These are phyloP conservation scores for Plagiodera versicolora DNA, from an alignment of 2,888 invertebrate genomes.

Conservation along the genomic window DNA sequence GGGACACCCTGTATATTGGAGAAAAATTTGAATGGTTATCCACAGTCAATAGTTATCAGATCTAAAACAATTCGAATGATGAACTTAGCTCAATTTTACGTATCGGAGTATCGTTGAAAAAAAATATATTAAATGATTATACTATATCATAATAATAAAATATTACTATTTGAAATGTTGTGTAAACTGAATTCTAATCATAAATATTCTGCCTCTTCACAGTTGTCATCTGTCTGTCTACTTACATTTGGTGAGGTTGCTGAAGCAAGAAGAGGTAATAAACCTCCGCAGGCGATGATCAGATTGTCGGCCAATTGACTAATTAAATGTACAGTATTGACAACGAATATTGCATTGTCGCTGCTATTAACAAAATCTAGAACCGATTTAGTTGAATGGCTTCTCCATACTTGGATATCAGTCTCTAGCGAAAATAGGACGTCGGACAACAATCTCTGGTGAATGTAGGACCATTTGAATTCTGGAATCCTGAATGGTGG, in stretches of 20 bases:
- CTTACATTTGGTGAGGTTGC: conserved; percentile 98
- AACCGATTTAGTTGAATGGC: conserved; percentile 95
- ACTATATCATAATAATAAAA: too few species aligned
- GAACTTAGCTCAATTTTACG: too few species aligned
- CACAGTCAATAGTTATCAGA: too few species aligned
- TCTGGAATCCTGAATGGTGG: conserved; percentile 99
- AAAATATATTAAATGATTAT: too few species aligned
- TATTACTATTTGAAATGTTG: too few species aligned
- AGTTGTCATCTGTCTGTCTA: too few species aligned
- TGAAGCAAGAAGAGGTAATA: conserved; percentile 93
- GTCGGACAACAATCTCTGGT: conserved; percentile 93
- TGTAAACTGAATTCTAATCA: too few species aligned
- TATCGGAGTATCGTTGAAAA: too few species aligned
- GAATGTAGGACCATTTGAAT: conserved; percentile 99
- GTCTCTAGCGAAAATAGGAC: conserved; percentile 96
- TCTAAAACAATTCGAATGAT: too few species aligned
- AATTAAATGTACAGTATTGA: conserved; percentile 98
- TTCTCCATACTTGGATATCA: conserved; percentile 90
- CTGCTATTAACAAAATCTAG: conserved; percentile 97
- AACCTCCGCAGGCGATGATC: conserved; percentile 97
- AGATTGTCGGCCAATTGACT: conserved; percentile 98
- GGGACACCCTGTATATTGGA: too few species aligned
- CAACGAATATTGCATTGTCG: conserved; percentile 98
- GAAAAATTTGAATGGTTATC: too few species aligned
- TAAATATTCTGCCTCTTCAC: too few species aligned